Evolutionary conservation across 1,140 invertebrate species (phyloP), one percentile per base, ranked within the genome.

Genomic region (Zeugodacus cucurbitae): DNA sequence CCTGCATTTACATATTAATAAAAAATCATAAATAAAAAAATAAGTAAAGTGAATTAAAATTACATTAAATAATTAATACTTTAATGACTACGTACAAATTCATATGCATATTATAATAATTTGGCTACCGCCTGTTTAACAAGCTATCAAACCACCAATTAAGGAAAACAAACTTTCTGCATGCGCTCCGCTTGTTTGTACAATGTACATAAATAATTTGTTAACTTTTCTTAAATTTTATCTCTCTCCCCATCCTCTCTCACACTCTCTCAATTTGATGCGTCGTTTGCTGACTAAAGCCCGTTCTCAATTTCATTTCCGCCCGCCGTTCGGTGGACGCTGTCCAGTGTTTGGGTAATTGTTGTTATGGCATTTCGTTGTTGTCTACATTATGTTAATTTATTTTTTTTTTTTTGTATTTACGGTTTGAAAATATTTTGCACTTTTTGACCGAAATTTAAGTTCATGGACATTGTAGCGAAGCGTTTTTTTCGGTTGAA

Each of bases 381-480:
- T 74, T 74, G 29, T 70, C 34, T 41, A 37, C 34, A 74, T 74
- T 74, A 74, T 82, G 41, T 48, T 82, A 82, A 82, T 82, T 82
- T 82, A 48, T 26, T 48, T 82, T 82, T 20, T 48, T 82, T 11
- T 70, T 70, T 37, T 37, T 41, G 34, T n/a, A 22, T 17, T 67
- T 34, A 29, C 32, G 32, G 1, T 70, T 32, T 54, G 26, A 10
- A 32, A 34, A 70, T 70, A 48, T n/a, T 82, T n/a, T 26, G 41
- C 41, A 48, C 34, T 82, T 82, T 82, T 48, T 48, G 41, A 82
- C 37, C 74, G 74, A 82, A 82, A 82, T 48, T 82, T 82, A 82
- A 82, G 74, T 82, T 82, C 74, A 82, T 54, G 74, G 74, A 82
- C 74, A 82, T 22, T 82, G 2, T 26, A 54, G 41, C 44, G 22